Base-by-base conservation (phyloP, 2,113 vertebrate species). In the Tringa solitaria region DNA sequence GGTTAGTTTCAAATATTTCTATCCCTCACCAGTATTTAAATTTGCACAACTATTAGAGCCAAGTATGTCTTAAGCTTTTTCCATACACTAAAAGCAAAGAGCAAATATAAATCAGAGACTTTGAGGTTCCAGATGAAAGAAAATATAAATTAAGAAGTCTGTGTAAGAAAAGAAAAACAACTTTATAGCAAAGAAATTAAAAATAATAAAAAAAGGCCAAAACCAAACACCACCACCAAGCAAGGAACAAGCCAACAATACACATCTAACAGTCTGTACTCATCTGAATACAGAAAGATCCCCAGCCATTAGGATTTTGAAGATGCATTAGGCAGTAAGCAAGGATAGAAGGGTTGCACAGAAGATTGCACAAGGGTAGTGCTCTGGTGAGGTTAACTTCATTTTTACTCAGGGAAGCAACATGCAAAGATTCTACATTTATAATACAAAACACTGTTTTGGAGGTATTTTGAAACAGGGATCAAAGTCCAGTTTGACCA, bases 31-130 rank as follows among this genome's bases (percentile, higher is more conserved):
- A 2, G 14, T 20, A 15, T 69, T 80, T 70, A 75, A 57, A 86
- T 88, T 85, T 41, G 37, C 59, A 67, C 22, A 63, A 30, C 11
- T 77, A 14, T 43, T 27, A 81, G 33, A 92, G 79, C 78, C 93
- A 96, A 93, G 50, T 73, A 77, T 33, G 18, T 83, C 74, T 94
- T 65, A 76, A 87, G 54, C 6, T 94, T 95, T 94, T 92, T 83
- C 82, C 13, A 2, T 39, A 51, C 37, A 65, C 65, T 39, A 43
- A 85, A 95, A 91, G 28, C 69, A 83, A 92, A 95, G 21, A 50
- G 37, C 22, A 88, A 93, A 74, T 41, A 77, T 4, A 8, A 81
- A 89, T 63, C 54, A 88, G 84, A 70, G 37, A 43, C 37, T 17
- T 75, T 87, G 16, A 87, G 35, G 48, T 56, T 87, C 72, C 41